Percentiles rank a stretch among this genome's conserved stretches.
These are phyloP conservation scores for Gnatocerus cornutus DNA, from an alignment of 2,888 invertebrate genomes.

Conservation along the genomic window DNA sequence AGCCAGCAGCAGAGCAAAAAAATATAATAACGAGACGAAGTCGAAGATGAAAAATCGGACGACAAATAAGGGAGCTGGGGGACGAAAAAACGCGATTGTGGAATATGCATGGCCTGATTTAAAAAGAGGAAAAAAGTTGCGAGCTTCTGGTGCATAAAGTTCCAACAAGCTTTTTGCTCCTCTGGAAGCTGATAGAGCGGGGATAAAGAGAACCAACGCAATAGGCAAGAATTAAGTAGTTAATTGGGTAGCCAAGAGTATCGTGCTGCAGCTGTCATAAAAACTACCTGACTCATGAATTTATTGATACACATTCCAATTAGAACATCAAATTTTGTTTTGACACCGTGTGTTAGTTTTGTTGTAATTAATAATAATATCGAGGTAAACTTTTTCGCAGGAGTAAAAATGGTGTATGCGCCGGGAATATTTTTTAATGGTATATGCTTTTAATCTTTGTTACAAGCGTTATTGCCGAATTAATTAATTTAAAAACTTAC, in stretches of 20 bases:
- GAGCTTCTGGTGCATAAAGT: conserved; percentile 1
- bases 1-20: background rate
- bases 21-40: conserved; percentile 21
- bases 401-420: too few relatives aligned
- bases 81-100: background rate
- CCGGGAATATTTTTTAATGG: too few relatives aligned
- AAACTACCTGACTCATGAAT: background rate
- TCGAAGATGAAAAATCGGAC: conserved; percentile 17
- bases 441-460: too few relatives aligned
- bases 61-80: background rate
- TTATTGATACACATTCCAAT: too few relatives aligned
- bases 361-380: too few relatives aligned
- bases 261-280: background rate
- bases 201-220: background rate
- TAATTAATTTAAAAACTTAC: too few relatives aligned
- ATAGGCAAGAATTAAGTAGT: background rate
- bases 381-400: too few relatives aligned
- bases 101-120: background rate
- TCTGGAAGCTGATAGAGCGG: background rate
- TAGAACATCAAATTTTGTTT: too few relatives aligned
- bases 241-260: background rate
- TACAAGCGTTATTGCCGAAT: too few relatives aligned
- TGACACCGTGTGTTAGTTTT: too few relatives aligned
- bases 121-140: background rate
- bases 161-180: background rate